Conservation (phyloP, 2,113 vertebrate species). For the Chaetura pelagica region DNA sequence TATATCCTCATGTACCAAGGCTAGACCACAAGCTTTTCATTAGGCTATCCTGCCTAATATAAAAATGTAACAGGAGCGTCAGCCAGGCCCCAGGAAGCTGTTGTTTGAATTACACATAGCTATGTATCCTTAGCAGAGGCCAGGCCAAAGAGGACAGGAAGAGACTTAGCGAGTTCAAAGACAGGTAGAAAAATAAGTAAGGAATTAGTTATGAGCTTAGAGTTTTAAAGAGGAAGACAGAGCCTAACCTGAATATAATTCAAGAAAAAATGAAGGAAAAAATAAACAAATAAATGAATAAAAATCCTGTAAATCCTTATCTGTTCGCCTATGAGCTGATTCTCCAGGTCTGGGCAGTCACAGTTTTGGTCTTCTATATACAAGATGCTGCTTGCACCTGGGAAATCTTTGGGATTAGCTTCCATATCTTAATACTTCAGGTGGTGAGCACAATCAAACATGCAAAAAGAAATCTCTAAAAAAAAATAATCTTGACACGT, state of each 20-base stretch:
- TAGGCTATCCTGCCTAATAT: not conserved
- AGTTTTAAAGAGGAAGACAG: not conserved
- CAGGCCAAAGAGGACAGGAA: not conserved
- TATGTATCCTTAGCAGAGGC: not conserved
- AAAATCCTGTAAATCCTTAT: not conserved
- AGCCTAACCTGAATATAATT: not conserved
- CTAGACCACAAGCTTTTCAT: not conserved
- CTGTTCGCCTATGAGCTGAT: not conserved
- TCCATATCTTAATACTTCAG: slow-evolving; percentile 2
- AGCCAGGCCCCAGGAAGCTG: not conserved
- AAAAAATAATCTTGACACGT: not conserved
- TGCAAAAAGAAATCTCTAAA: slow-evolving; percentile 9
- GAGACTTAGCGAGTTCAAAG: not conserved
- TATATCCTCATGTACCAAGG: not conserved
- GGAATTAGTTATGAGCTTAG: not conserved
- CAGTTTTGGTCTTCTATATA: not conserved
- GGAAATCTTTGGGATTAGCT: slow-evolving; percentile 2
- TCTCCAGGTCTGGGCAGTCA: not conserved
- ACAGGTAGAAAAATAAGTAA: not conserved
- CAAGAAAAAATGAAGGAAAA: not conserved
- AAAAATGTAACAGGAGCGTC: not conserved
- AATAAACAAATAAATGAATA: not conserved
- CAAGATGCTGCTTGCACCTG: not conserved
- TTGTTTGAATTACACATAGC: not conserved
- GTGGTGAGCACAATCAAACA: slow-evolving; percentile 6